Base-by-base conservation (phyloP, 2,113 vertebrate genomes). In the Austrofundulus limnaeus region DNA sequence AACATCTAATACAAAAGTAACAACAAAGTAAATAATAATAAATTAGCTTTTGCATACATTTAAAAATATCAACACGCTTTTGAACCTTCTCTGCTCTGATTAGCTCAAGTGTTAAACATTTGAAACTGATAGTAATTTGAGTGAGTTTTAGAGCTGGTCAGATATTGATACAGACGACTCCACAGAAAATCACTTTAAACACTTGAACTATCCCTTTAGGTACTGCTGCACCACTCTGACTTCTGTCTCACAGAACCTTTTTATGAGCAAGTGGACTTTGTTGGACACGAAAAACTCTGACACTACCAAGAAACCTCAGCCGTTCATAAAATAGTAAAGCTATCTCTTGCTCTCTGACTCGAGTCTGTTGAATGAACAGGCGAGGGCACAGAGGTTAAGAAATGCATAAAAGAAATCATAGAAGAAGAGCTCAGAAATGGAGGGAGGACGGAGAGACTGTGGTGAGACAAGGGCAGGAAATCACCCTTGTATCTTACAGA, bases 301-400 rank as follows among this genome's bases (percentile, higher is more conserved):
- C 79, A 63, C 68, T 19, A 24, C 57, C 50, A 24, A 70, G 74
- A 72, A 78, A 73, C 73, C 85, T 77, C 76, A 72, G 76, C 72
- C 66, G 81, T 75, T 90, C 85, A 90, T 90, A 43, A 90, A 90
- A 87, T 88, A 84, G 80, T 90, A 78, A 87, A 85, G 72, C 77
- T 49, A 78, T 64, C 73, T 67, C 75, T 74, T 82, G 81, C 75
- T 85, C 85, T 72, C 68, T 84, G 85, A 82, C 82, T 82, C 75
- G 1, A 83, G 81, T 79, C 79, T 90, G 89, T 88, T 45, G 68
- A 61, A 63, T 24, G 88, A 89, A 89, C 85, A 90, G 84, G 80
- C 69, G 76, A 87, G 85, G 85, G 81, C 85, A 85, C 39, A 12
- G 20, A 70, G 88, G 84, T 86, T 72, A 71, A 72, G 58, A 74